Evolutionary conservation across 2,797 vertebrate genomes (phyloP).

Genomic region (Chiroxiphia lanceolata): DNA sequence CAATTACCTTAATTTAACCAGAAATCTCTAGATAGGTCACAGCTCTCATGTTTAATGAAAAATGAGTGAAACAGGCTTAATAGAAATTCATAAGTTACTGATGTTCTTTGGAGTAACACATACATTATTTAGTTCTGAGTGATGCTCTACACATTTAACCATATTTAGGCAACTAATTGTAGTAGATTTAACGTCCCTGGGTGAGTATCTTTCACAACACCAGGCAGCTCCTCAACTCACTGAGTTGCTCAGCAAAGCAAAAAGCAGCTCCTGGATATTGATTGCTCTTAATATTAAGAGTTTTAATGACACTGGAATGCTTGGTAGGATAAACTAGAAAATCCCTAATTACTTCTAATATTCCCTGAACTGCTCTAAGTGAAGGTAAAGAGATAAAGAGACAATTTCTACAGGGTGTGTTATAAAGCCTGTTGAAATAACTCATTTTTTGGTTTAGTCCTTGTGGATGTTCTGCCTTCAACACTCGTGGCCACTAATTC

Average conservation of each 20-base stretch:
- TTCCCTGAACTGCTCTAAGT: background rate
- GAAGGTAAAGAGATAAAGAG: background rate
- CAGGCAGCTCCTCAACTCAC: background rate
- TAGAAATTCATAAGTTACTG: constrained; percentile 70
- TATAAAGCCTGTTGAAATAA: background rate
- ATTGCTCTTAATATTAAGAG: background rate
- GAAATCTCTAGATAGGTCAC: constrained; percentile 72
- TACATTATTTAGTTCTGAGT: constrained; percentile 70
- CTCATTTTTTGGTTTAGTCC: background rate
- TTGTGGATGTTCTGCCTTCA: background rate
- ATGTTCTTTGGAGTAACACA: constrained; percentile 64
- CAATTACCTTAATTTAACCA: constrained; percentile 73
- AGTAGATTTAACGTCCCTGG: constrained; percentile 2
- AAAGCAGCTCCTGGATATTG: background rate
- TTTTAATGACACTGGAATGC: constrained; percentile 1
- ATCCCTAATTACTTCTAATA: background rate
- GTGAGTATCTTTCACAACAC: constrained; percentile 1
- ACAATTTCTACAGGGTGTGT: background rate
- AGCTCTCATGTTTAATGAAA: constrained; percentile 76
- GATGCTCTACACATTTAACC: constrained; percentile 35
- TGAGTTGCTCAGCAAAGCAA: background rate
- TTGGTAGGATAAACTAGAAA: background rate
- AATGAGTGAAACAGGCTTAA: constrained; percentile 60
- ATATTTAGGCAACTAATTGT: constrained; percentile 48
- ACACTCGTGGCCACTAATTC: background rate